Evolutionary conservation across 2,888 invertebrate species (phyloP).

Genomic region (Muscina levida): DNA sequence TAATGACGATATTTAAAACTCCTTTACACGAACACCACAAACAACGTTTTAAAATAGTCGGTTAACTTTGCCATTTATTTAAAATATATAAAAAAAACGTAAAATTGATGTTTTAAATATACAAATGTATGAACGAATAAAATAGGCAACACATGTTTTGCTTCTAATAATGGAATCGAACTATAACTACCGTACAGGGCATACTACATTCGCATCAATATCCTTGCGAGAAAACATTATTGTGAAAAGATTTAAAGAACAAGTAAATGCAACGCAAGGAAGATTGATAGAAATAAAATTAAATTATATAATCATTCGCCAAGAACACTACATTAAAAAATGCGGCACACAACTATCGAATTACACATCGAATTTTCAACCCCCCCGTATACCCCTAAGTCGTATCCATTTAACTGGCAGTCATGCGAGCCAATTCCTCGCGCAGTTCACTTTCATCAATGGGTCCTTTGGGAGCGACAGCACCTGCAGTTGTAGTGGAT

Average conservation of each 20-base stretch:
- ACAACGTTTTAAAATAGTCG: constrained; percentile 31
- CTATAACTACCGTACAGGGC: constrained; percentile 33
- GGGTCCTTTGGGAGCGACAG: constrained; percentile 69
- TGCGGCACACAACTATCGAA: constrained; percentile 34
- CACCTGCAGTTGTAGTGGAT: constrained; percentile 77
- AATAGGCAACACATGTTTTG: not conserved
- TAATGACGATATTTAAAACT: no score
- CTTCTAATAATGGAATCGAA: constrained; percentile 19
- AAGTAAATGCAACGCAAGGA: constrained; percentile 42
- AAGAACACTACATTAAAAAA: constrained; percentile 38
- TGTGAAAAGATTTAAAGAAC: constrained; percentile 27
- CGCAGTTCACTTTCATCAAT: constrained; percentile 73
- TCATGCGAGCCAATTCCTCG: constrained; percentile 72
- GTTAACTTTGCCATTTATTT: constrained; percentile 32
- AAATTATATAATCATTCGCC: not conserved
- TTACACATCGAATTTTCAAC: constrained; percentile 17
- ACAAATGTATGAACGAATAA: constrained; percentile 42
- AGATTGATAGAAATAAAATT: constrained; percentile 12
- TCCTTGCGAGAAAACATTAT: constrained; percentile 6
- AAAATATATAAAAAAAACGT: constrained; percentile 5
- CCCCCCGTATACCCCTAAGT: not conserved
- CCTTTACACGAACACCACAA: no score
- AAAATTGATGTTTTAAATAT: constrained; percentile 42
- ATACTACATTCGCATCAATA: no score
- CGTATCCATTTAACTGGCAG: constrained; percentile 62